Evolutionary conservation across 2,888 invertebrate genomes (phyloP), one percentile per base, ranked within the genome.

Genomic region (Strigamia crassipes): DNA sequence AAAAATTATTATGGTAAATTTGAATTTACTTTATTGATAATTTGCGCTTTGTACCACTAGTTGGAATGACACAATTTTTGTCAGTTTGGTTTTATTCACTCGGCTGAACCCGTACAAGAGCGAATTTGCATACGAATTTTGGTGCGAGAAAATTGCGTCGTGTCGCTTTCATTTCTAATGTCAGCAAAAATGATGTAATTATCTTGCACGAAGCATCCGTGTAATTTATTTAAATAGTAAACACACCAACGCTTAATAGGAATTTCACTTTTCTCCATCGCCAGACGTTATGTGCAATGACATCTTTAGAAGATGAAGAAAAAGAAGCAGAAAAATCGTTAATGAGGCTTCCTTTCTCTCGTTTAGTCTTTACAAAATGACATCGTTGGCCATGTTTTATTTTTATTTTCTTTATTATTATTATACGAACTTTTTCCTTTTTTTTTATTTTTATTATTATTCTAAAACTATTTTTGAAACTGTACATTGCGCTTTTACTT

Each of bases 141-240:
- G 73, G 73, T 73, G 73, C 73, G 73, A 73, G 73, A 73, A 73
- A 73, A 73, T 73, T 73, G 73, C 73, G 73, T 73, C 73, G 73
- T 73, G 73, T 73, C 73, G 73, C 73, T 73, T 73, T 73, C 73
- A 73, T 73, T 27, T 73, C 73, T 73, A 73, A 73, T 73, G 73
- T 73, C 73, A 73, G 73, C 73, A 73, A 73, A 73, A 73, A 73
- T 73, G 73, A 73, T 73, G 73, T 73, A 73, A 73, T 73, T 73
- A 73, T 73, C 73, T 73, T 73, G 73, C 73, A 73, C 73, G 73
- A 73, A 73, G 73, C 73, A 73, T 31, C 56, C 73, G 73, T 73
- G 73, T 73, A 73, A 73, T 73, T 73, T 73, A 73, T 73, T 73
- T 73, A 73, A 73, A 73, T 73, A 73, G 73, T 73, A 73, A 73